phyloP scores from a whole-genome alignment of 2,113 vertebrate genomes.

The Chloebia gouldiae region DNA sequence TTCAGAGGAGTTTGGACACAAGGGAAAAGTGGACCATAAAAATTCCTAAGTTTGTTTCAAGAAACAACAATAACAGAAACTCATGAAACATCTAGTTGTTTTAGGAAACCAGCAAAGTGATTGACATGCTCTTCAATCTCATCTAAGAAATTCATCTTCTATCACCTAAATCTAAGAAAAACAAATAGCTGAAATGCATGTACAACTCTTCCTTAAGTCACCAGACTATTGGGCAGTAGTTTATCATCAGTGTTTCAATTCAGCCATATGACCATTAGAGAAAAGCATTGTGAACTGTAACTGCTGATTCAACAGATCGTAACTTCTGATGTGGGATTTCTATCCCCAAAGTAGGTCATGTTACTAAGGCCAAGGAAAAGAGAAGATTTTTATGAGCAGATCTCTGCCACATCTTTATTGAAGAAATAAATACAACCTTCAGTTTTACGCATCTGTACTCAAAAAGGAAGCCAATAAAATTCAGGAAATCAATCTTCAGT shows the following conservation, averaged over 20 bases:
- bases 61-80: background rate
- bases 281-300: background rate
- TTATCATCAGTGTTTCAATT: background rate
- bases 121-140: background rate
- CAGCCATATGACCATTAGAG: background rate
- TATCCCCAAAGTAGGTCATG: background rate
- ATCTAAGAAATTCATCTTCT: background rate
- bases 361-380: background rate
- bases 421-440: background rate
- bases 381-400: background rate
- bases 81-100: background rate
- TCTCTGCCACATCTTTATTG: background rate
- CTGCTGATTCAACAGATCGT: background rate
- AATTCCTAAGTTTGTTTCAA: background rate
- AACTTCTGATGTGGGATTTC: background rate
- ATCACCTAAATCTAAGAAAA: background rate
- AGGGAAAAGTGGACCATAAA: background rate
- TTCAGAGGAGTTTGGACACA: background rate
- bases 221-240: background rate
- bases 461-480: background rate
- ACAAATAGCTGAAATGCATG: background rate
- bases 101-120: background rate
- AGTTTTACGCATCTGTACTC: background rate
- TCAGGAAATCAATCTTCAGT: background rate
- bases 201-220: background rate